These are phyloP conservation scores for Anarrhichthys ocellatus DNA, from an alignment of 2,113 vertebrate genomes.

Conservation along the genomic window DNA sequence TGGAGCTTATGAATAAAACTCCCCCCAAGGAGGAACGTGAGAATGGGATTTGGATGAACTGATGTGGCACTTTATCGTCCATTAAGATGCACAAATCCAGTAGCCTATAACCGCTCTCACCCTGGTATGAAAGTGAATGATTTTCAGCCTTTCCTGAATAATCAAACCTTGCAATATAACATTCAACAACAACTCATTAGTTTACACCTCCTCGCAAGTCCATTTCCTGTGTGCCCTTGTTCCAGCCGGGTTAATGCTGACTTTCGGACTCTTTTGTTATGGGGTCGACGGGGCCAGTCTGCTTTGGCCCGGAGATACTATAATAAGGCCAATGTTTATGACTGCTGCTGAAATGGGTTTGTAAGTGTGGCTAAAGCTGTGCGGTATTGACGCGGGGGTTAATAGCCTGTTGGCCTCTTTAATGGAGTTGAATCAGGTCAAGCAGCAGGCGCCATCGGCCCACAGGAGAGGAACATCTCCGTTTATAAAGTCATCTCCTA, in stretches of 20 bases:
- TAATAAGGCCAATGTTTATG: slow-evolving; percentile 78
- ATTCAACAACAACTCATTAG: slow-evolving; percentile 60
- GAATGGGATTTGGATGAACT: slow-evolving; percentile 65
- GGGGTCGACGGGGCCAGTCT: slow-evolving; percentile 41
- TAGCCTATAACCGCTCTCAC: slow-evolving; percentile 53
- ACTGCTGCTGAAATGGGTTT: slow-evolving; percentile 75
- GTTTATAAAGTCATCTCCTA: slow-evolving; percentile 61
- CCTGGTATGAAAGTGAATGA: slow-evolving; percentile 50
- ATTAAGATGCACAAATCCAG: slow-evolving; percentile 56
- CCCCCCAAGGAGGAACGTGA: slow-evolving; percentile 48
- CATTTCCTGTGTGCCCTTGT: slow-evolving; percentile 62
- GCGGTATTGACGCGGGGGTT: slow-evolving; percentile 79
- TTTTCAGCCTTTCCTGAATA: slow-evolving; percentile 36
- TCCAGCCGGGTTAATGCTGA: slow-evolving; percentile 66
- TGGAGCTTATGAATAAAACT: slow-evolving; percentile 73
- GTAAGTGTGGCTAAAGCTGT: slow-evolving; percentile 74
- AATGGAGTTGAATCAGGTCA: slow-evolving; percentile 78
- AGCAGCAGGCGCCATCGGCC: slow-evolving; percentile 57
- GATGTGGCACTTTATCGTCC: slow-evolving; percentile 70
- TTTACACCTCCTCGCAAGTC: slow-evolving; percentile 42
- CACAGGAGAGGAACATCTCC: slow-evolving; percentile 54
- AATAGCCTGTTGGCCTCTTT: slow-evolving; percentile 84
- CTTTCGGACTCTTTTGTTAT: slow-evolving; percentile 69
- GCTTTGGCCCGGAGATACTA: slow-evolving; percentile 65
- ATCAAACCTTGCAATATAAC: slow-evolving; percentile 38